Evolutionary conservation across 2,113 vertebrate species (phyloP).

Genomic region (Cephalopholis sonnerati): DNA sequence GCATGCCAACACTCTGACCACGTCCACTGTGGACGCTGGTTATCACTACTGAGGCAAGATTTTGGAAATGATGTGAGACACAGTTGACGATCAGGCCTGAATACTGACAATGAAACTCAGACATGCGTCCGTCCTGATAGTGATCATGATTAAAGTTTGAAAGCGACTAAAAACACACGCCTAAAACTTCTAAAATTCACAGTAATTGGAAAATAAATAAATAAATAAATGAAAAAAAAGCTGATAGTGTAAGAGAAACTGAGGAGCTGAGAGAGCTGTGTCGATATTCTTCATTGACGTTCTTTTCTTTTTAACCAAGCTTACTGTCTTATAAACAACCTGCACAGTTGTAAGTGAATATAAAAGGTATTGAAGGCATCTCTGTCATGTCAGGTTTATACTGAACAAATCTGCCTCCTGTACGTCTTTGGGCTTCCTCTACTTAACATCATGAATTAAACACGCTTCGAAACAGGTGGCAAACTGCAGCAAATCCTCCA

Average conservation of each 20-base stretch:
- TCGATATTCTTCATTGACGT: neutral
- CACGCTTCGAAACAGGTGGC: neutral
- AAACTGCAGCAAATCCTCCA: conserved; percentile 24
- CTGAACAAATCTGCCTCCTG: neutral
- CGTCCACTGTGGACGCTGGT: neutral
- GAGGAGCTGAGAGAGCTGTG: conserved; percentile 18
- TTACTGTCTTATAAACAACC: neutral
- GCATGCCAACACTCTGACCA: neutral
- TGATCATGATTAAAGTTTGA: too few relatives aligned
- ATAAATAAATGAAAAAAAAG: too few relatives aligned
- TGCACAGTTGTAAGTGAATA: neutral
- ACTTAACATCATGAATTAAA: neutral
- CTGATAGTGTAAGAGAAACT: neutral
- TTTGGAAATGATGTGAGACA: neutral
- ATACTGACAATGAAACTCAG: neutral
- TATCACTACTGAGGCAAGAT: neutral
- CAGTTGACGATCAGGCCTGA: neutral
- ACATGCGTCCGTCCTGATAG: neutral
- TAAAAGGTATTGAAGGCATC: neutral
- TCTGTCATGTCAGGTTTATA: neutral
- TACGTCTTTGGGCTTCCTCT: neutral
- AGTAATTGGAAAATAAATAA: too few relatives aligned
- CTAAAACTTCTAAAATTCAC: neutral
- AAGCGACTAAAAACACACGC: neutral
- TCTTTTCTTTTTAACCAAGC: neutral